Percentiles rank a stretch among this genome's conserved stretches.
These are phyloP conservation scores for Oscheius sp. DNA, from an alignment of 2,888 invertebrate species.

Conservation along the genomic window DNA sequence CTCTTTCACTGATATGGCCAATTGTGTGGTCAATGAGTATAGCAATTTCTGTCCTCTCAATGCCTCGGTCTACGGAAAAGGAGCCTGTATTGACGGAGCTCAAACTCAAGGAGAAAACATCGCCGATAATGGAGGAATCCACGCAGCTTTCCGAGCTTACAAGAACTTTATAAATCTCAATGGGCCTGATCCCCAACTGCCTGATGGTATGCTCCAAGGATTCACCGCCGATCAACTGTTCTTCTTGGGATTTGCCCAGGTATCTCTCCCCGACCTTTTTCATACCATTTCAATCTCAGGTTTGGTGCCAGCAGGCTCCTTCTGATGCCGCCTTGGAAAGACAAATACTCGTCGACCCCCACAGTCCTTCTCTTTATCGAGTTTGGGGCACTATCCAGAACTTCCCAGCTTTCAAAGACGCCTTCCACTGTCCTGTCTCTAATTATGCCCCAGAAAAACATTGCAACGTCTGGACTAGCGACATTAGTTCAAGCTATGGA, in stretches of 20 bases:
- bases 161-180: constrained; percentile 56
- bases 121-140: constrained; percentile 74
- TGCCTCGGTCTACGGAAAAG: constrained; percentile 39
- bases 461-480: constrained; percentile 67
- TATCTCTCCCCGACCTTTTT: background rate
- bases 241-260: constrained; percentile 63
- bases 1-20: constrained; percentile 58
- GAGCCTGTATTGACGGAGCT: constrained; percentile 72
- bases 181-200: constrained; percentile 62
- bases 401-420: constrained; percentile 71
- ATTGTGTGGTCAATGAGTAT: constrained; percentile 66
- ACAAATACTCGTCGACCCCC: constrained; percentile 58
- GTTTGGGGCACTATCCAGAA: constrained; percentile 64
- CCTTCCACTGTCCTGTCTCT: constrained; percentile 67
- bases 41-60: constrained; percentile 64
- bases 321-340: constrained; percentile 36
- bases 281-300: background rate
- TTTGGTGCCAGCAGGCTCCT: constrained; percentile 58
- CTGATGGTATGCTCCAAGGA: constrained; percentile 53
- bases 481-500: constrained; percentile 31
- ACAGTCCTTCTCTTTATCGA: constrained; percentile 61
- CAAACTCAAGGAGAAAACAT: constrained; percentile 78
- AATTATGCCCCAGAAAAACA: constrained; percentile 60
- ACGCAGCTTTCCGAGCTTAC: constrained; percentile 68
- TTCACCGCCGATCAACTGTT: constrained; percentile 63